Evolutionary conservation across 2,113 vertebrate genomes (phyloP).

Genomic region (Butastur rufipennis): DNA sequence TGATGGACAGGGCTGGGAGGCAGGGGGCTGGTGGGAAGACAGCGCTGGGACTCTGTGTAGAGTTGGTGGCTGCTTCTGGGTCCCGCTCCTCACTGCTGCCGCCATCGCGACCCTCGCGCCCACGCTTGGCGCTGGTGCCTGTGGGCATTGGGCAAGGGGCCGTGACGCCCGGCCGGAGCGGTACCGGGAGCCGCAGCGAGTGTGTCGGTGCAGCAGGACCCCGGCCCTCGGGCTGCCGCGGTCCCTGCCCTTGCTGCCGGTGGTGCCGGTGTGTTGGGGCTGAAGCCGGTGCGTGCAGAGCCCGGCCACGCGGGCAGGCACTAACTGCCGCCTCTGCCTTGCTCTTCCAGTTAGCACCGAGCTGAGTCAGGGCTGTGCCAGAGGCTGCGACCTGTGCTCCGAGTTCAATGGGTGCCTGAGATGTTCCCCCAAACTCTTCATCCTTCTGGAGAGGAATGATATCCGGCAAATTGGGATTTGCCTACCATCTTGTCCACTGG

Average conservation of each 20-base stretch:
- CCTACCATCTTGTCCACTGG: slow-evolving; percentile 90
- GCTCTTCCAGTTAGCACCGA: slow-evolving; percentile 85
- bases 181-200: neutral
- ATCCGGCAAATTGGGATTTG: slow-evolving; percentile 94
- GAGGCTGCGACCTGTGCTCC: slow-evolving; percentile 93
- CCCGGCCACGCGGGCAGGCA: fast-evolving
- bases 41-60: neutral
- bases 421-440: slow-evolving; percentile 95
- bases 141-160: fast-evolving
- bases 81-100: neutral
- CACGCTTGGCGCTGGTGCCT: fast-evolving
- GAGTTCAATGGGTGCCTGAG: slow-evolving; percentile 97
- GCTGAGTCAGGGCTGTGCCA: slow-evolving; percentile 87
- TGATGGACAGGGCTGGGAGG: neutral
- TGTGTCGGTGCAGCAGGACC: neutral
- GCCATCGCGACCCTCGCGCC: fast-evolving
- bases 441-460: slow-evolving; percentile 94
- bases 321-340: neutral
- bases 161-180: fast-evolving
- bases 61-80: neutral
- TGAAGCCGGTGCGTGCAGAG: neutral
- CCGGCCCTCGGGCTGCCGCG: fast-evolving
- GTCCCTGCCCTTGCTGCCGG: neutral
- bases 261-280: neutral
- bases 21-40: neutral